phyloP scores from a whole-genome alignment of 1,140 invertebrate species.

The Drosophila bifasciata region DNA sequence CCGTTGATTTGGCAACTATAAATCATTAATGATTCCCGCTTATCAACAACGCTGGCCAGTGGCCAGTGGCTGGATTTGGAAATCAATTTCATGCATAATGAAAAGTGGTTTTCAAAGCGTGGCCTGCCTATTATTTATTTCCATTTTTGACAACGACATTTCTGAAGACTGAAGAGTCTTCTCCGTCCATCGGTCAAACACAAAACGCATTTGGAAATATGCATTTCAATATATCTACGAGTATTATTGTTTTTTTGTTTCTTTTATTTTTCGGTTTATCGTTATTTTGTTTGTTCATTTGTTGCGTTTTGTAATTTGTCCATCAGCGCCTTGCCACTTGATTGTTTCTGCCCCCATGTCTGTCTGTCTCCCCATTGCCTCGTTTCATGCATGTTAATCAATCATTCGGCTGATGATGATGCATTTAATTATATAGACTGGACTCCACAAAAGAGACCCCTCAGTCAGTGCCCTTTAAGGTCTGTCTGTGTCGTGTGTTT shows the following conservation, averaged over 20 bases:
- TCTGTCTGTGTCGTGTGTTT: constrained; percentile 26
- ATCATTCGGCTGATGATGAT: constrained; percentile 65
- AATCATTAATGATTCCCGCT: constrained; percentile 67
- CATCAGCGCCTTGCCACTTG: constrained; percentile 41
- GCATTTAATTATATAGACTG: constrained; percentile 58
- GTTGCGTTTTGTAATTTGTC: constrained; percentile 72
- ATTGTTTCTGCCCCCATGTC: constrained; percentile 18
- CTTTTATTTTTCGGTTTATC: constrained; percentile 22
- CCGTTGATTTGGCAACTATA: constrained; percentile 69
- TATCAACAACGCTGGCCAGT: constrained; percentile 63
- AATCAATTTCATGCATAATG: constrained; percentile 44
- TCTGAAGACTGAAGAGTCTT: constrained; percentile 43
- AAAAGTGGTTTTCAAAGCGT: constrained; percentile 56
- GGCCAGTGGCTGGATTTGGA: constrained; percentile 40
- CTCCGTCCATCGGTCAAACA: not conserved
- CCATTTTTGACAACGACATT: constrained; percentile 41
- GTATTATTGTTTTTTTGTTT: constrained; percentile 12
- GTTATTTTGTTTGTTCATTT: constrained; percentile 37
- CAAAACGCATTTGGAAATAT: constrained; percentile 58
- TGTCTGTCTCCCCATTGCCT: constrained; percentile 42
- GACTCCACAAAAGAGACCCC: no score
- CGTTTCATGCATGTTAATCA: constrained; percentile 72
- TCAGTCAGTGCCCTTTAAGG: constrained; percentile 58
- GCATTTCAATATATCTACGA: constrained; percentile 32
- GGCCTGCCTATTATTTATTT: constrained; percentile 64